Base-by-base conservation (phyloP, 2,113 vertebrate genomes). In the Laterallus jamaicensis region DNA sequence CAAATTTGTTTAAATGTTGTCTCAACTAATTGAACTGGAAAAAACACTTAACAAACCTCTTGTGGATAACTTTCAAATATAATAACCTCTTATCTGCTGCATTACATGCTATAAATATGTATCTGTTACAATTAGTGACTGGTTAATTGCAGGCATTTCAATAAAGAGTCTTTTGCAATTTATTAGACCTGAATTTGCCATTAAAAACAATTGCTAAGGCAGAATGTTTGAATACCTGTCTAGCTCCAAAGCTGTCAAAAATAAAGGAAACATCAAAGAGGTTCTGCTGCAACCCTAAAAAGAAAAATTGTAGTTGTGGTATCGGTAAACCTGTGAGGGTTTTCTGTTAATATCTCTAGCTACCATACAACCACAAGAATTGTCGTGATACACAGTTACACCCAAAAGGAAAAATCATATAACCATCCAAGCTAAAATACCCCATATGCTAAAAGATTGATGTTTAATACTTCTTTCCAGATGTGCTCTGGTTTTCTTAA, bases 311-410 rank as follows among this genome's bases (percentile, higher is more conserved):
- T 69, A 96, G 74, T 20, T 96, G 96, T 87, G 96, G 96, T 93
- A 82, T 69, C 83, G 86, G 90, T 91, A 93, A 96, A 94, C 77
- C 91, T 84, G 79, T 67, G 71, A 79, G 90, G 86, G 80, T 81
- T 97, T 94, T 93, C 70, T 95, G 58, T 93, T 95, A 93, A 66
- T 87, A 96, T 85, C 83, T 91, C 55, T 16, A 95, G 93, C 96
- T 94, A 96, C 93, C 92, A 89, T 89, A 86, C 81, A 89, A 95
- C 96, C 96, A 63, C 93, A 89, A 82, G 92, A 82, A 79, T 83
- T 69, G 83, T 79, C 95, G 89, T 29, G 70, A 89, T 92, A 79
- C 1, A 16, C 70, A 62, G 58, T 73, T 35, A 35, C 35, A 35
- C 35, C 35, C 35, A 35, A 35, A 35, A 35, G 35, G 35, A 35